Base-by-base conservation (phyloP, 30 jellyfish, hydroid and myxozoan species). In the Sanderia malayensis region DNA sequence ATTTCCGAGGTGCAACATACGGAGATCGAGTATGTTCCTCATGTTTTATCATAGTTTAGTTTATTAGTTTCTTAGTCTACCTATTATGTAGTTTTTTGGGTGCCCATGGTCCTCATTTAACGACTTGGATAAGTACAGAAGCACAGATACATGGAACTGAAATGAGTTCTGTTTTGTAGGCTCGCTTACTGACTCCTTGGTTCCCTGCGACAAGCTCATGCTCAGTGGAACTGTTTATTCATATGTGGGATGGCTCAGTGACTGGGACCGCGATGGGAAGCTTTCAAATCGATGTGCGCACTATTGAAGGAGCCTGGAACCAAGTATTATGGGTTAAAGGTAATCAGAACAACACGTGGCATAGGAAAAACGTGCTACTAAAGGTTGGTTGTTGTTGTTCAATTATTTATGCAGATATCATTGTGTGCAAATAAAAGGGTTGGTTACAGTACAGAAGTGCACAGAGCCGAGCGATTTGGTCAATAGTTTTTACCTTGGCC, bases 221-320 rank as follows among this genome's bases (percentile, higher is more conserved):
- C 31, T 49, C 76, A 49, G 33, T 74, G 78, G 62, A 45, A 8
- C 31, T 74, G 28, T 32, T 32, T 24, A n/a, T 74, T 23, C 74
- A 55, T 47, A 74, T 74, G 86, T 46, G 73, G 78, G 86, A 74
- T 25, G 46, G 66, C 30, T 30, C 28, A 2, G 86, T 31, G 0
- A 59, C 74, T 15, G 45, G 17, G 2, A 2, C 77, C 13, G 46
- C 59, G 60, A 74, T 74, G 86, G 86, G 86, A 28, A 74, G 86
- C n/a, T 74, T 74, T 46, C 86, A 61, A 24, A 60, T 74, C 47
- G 86, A 74, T n/a, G 86, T 74, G 44, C 75, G 86, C 31, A 73
- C 58, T 30, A 46, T 22, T 6, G 86, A 74, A 31, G 65, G 65
- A 65, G 24, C 52, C 2, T 74, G 86, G 86, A 45, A 30, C 57